phyloP scores from a whole-genome alignment of 2,113 vertebrate species.

The Brachyistius frenatus region DNA sequence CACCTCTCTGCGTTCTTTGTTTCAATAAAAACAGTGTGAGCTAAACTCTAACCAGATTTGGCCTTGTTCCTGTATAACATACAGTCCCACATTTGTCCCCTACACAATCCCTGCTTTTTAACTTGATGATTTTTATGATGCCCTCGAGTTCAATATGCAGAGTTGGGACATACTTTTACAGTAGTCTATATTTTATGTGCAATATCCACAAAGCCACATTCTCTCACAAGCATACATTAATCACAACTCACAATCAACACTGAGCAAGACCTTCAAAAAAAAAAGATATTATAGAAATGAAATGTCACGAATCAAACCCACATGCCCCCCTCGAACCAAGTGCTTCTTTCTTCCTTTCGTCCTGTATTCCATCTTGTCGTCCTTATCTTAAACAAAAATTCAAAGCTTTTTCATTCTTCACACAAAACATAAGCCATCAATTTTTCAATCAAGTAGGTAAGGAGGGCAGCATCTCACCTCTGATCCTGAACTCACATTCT shows the following conservation, averaged over 20 bases:
- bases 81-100: conserved; percentile 45
- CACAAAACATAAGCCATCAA: conserved; percentile 26
- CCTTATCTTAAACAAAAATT: background rate
- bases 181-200: conserved; percentile 24
- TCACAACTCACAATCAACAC: background rate
- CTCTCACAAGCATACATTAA: background rate
- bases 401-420: conserved; percentile 4
- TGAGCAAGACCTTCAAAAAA: background rate
- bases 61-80: conserved; percentile 3
- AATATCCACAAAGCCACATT: conserved; percentile 22
- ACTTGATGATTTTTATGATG: conserved; percentile 50
- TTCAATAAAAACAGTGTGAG: background rate
- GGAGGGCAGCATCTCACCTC: conserved; percentile 23
- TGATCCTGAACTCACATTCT: conserved; percentile 45
- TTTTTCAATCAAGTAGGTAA: conserved; percentile 29
- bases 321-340: background rate
- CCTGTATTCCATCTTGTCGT: conserved; percentile 11
- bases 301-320: conserved; percentile 16
- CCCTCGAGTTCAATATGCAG: conserved; percentile 44
- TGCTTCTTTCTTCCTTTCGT: conserved; percentile 1
- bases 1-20: conserved; percentile 21
- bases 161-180: conserved; percentile 40
- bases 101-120: conserved; percentile 51
- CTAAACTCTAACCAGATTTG: conserved; percentile 38
- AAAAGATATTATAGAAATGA: conserved; percentile 9